Conservation (phyloP, 2,797 vertebrate species). For the Phrynocephalus vlangalii region DNA sequence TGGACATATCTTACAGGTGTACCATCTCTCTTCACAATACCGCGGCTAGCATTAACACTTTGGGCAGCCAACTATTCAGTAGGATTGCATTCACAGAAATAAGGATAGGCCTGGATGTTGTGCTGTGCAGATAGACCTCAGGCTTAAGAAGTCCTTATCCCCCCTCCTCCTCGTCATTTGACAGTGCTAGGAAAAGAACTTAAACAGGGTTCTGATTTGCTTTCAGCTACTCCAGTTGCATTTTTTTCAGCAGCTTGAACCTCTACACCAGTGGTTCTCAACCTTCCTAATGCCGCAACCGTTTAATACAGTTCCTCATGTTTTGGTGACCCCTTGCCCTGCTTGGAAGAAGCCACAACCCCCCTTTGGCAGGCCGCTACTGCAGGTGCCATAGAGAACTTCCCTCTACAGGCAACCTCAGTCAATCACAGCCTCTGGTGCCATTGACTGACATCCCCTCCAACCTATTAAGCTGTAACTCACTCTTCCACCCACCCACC, state of each 20-base stretch:
- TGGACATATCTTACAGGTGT: conserved; percentile 8
- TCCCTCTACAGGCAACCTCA: too few relatives aligned
- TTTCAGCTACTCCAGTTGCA: not conserved
- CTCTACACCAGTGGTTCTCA: not conserved
- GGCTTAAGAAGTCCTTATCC: not conserved
- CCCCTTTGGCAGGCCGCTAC: too few relatives aligned
- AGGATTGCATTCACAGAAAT: not conserved
- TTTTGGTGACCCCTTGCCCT: too few relatives aligned
- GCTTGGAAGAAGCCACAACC: too few relatives aligned
- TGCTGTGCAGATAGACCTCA: not conserved
- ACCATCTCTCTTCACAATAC: not conserved
- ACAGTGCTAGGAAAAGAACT: not conserved
- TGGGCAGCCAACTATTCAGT: too few relatives aligned
- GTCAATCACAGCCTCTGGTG: too few relatives aligned
- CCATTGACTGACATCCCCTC: too few relatives aligned
- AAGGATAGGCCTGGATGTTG: not conserved
- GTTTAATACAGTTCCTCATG: too few relatives aligned
- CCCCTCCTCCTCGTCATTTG: not conserved
- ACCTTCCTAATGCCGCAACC: too few relatives aligned
- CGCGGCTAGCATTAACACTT: not conserved
- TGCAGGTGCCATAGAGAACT: too few relatives aligned
- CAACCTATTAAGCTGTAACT: too few relatives aligned
- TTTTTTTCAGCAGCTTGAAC: not conserved
- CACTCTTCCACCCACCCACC: too few relatives aligned
- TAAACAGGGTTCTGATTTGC: not conserved